phyloP scores from a whole-genome alignment of 2,113 vertebrate species.

The Oxygymnocypris stewartii region DNA sequence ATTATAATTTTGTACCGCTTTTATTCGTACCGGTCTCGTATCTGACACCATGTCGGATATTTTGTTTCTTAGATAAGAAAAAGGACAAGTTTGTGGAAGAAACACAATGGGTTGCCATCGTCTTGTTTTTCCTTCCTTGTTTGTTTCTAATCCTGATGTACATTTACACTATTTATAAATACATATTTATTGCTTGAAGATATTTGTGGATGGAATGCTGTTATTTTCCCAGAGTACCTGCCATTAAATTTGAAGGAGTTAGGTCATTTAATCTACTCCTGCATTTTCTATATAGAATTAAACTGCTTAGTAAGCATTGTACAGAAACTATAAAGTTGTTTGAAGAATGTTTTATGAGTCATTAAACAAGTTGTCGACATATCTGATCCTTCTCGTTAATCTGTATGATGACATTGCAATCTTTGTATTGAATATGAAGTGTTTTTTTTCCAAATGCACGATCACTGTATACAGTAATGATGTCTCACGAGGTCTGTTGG shows the following conservation, averaged over 20 bases:
- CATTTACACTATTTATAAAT: slow-evolving; percentile 99
- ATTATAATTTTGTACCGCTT: slow-evolving; percentile 84
- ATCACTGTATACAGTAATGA: not conserved
- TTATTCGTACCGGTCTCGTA: slow-evolving; percentile 76
- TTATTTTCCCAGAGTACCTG: slow-evolving; percentile 98
- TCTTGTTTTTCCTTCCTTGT: slow-evolving; percentile 74
- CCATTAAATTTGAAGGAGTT: slow-evolving; percentile 98
- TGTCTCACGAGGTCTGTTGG: not conserved
- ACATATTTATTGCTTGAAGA: slow-evolving; percentile 99
- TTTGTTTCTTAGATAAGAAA: slow-evolving; percentile 79
- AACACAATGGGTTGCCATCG: slow-evolving; percentile 90
- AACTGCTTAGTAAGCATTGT: slow-evolving; percentile 97
- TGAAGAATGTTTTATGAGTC: slow-evolving; percentile 90
- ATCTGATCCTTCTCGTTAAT: not conserved
- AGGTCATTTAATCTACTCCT: slow-evolving; percentile 93
- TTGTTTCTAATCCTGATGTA: slow-evolving; percentile 98
- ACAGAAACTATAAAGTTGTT: slow-evolving; percentile 94
- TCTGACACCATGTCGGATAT: slow-evolving; percentile 61
- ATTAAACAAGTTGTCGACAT: slow-evolving; percentile 71
- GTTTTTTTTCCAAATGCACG: too few relatives aligned
- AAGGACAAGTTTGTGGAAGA: slow-evolving; percentile 63
- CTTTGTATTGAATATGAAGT: too few relatives aligned
- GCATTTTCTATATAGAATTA: slow-evolving; percentile 99
- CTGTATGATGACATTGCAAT: not conserved
- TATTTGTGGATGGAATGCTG: slow-evolving; percentile 99